Evolutionary conservation across 2,888 invertebrate genomes (phyloP).

Genomic region (Leptopilina syphax): DNA sequence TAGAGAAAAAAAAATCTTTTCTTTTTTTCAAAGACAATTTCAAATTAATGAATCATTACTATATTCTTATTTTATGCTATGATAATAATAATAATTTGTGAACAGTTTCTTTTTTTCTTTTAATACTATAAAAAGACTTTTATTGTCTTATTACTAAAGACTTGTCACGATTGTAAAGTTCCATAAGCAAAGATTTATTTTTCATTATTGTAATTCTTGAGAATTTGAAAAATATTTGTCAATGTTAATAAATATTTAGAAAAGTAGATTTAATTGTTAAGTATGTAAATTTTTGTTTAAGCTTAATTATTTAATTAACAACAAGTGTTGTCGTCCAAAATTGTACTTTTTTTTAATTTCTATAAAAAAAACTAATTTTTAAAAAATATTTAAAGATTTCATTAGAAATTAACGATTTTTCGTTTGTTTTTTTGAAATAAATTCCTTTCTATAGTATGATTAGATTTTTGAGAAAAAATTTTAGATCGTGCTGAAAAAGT

Average conservation of each 20-base stretch:
- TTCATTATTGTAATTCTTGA: neutral
- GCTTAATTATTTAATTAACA: neutral
- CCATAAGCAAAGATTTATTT: neutral
- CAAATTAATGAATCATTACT: too few relatives aligned
- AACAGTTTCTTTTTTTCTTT: conserved; percentile 13
- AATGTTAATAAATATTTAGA: neutral
- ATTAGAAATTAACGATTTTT: neutral
- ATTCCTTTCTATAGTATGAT: neutral
- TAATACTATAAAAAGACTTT: too few relatives aligned
- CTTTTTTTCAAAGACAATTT: too few relatives aligned
- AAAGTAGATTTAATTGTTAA: neutral
- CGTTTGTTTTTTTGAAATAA: neutral
- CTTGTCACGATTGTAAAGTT: conserved; percentile 2
- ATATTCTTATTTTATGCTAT: neutral
- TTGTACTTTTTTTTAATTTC: neutral
- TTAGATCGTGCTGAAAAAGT: too few relatives aligned
- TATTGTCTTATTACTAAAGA: neutral
- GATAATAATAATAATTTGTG: neutral
- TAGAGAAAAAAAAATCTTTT: too few relatives aligned
- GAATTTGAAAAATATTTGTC: neutral
- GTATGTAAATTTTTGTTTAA: neutral
- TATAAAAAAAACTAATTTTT: neutral
- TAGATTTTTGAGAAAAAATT: too few relatives aligned
- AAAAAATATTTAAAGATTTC: too few relatives aligned
- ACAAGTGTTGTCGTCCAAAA: neutral